Base-by-base conservation (phyloP, 2,888 invertebrate genomes). In the Colostygia pectinataria region DNA sequence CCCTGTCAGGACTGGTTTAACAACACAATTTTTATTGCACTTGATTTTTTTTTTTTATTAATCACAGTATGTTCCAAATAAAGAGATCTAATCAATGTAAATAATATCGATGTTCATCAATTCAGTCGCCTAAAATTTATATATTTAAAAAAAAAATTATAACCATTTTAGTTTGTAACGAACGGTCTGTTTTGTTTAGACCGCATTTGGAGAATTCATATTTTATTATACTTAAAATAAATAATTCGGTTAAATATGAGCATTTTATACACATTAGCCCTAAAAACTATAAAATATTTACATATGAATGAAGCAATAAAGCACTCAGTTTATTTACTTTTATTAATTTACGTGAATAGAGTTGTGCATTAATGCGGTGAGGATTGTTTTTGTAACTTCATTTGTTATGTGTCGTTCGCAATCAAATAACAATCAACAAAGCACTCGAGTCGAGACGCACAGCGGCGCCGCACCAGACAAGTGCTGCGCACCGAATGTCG, bases 31-130 rank as follows among this genome's bases (percentile, higher is more conserved):
- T 71, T 73, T 85, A 86, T 86, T 85, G 84, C 85, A 86, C 86
- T 31, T 14, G 8, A 77, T 69, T 59, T 69, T 68, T 68, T 80
- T 82, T 78, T 61, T 55, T n/a, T n/a, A n/a, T n/a, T 53, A 71
- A 86, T 86, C 86, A 86, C 86, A 86, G 84, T 71, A 64, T 61
- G 59, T 74, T 77, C 69, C 73, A 68, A 72, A 71, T 68, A 73
- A 69, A 74, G 80, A 83, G 78, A 83, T 83, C 80, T 80, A 74
- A 67, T 59, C 57, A 65, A 50, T 57, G 45, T 37, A 55, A 29
- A 39, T 49, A 46, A 48, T 44, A 40, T 50, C 53, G 53, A 53
- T 42, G 53, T 44, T 38, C 12, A 36, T 31, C 28, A 23, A 27
- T 48, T 34, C 39, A 44, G 25, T 42, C 37, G 20, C 32, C 24